Evolutionary conservation across 2,113 vertebrate genomes (phyloP), one percentile per base, ranked within the genome.

Genomic region (Takifugu bimaculatus): DNA sequence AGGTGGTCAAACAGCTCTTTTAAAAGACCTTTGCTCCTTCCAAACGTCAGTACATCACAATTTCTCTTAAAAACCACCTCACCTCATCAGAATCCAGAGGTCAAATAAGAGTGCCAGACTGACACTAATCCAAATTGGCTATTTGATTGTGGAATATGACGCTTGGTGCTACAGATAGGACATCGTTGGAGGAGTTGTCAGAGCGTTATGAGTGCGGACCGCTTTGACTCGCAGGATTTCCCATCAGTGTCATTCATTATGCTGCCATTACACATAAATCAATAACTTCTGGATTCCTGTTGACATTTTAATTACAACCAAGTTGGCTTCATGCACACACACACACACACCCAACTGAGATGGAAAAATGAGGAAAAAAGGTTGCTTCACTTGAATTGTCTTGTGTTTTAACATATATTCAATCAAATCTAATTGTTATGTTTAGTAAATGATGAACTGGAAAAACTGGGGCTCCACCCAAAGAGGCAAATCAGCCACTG

Each of bases 101-200:
- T 84, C n/a, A 53, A 72, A 67, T 15, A 2, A 39, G 66, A 57
- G 54, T 12, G 1, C 20, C 43, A 68, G 62, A 78, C 68, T 82
- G 82, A 87, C 81, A 81, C 75, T 81, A 82, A 84, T 82, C 72
- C 67, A 87, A 83, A 82, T 82, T 75, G 77, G 78, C 77, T 86
- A 80, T 87, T 85, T 74, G 79, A 85, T 64, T 25, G 56, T 42
- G 57, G 81, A 68, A 79, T 82, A 57, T 13, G 5, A 59, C 26
- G 57, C 68, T 78, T 75, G 74, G 78, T 67, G 54, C 74, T 77
- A 76, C 51, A 49, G 77, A 74, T 58, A 67, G 52, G 56, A 77
- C 72, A 69, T 78, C 73, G 77, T 86, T 83, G 68, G 67, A 48
- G 60, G 59, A 61, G 75, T 81, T 49, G 47, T 78, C 76, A 72